Evolutionary conservation across 1,140 invertebrate species (phyloP), one percentile per base, ranked within the genome.

Genomic region (Tenebrio molitor): DNA sequence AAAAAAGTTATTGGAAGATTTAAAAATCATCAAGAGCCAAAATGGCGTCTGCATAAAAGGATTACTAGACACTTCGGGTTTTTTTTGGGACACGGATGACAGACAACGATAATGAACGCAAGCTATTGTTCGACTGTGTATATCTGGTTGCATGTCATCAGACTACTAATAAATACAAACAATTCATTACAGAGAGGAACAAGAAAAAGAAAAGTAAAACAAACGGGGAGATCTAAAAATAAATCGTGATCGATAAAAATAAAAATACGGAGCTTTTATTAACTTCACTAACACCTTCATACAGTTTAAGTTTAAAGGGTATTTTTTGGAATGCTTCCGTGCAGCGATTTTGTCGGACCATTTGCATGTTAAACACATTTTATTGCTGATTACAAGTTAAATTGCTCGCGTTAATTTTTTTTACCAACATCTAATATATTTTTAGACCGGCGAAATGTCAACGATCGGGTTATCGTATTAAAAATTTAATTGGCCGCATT

Each of bases 311-410:
- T 53, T 39, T 53, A 25, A 53, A 53, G 17, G 46, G 46, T 53
- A 53, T 53, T 53, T 53, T 53, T 53, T 25, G 19, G 46, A 53
- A 29, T 53, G 46, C n/a, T 53, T 53, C 46, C 46, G 46, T 53
- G n/a, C 36, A 39, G n/a, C 2, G 36, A 39, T 39, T 39, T 12
- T 39, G 19, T 53, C 19, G 21, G 44, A 23, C 19, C n/a, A 53
- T 53, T 53, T 53, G 19, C 46, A 53, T 53, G 46, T 53, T 53
- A 53, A 53, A 53, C 46, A 46, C 15, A 53, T 53, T 53, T 23
- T 53, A 25, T 53, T 53, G 21, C 46, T 53, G 46, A 58, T 58
- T 58, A 58, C 50, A 58, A 25, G 21, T 58, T 58, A 58, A 25
- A 25, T 58, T 58, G 50, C 50, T 25, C 10, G 23, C 21, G 1